Conservation (phyloP, 2,888 invertebrate genomes). For the Brachyopa scutellaris region DNA sequence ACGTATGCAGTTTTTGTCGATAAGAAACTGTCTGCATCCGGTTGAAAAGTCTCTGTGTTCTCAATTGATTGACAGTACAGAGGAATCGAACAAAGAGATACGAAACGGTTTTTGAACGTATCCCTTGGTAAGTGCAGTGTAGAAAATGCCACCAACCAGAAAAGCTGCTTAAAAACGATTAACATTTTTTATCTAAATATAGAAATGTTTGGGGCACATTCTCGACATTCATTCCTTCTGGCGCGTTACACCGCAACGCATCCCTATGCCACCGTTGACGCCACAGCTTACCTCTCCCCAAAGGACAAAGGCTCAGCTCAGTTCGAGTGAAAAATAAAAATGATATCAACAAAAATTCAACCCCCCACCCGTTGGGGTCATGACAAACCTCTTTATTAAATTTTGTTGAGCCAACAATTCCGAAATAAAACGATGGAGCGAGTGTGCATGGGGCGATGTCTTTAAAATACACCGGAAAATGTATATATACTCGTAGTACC, state of each 20-base stretch:
- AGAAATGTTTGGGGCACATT: slow-evolving; percentile 34
- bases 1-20: background rate
- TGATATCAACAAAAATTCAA: slow-evolving; percentile 25
- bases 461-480: background rate
- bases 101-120: no score
- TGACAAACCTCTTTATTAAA: slow-evolving; percentile 59
- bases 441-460: background rate
- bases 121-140: background rate
- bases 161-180: slow-evolving; percentile 53
- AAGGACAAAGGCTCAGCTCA: slow-evolving; percentile 7
- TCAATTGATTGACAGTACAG: slow-evolving; percentile 46
- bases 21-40: slow-evolving; percentile 11
- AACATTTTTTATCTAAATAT: slow-evolving; percentile 21
- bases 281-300: background rate
- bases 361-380: slow-evolving; percentile 2
- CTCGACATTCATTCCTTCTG: slow-evolving; percentile 3
- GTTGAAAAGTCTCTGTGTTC: slow-evolving; percentile 8
- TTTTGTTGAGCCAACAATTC: slow-evolving; percentile 52
- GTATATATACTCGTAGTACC: no score
- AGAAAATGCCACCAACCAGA: background rate
- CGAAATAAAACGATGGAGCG: background rate
- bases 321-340: slow-evolving; percentile 21
- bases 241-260: background rate
- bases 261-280: background rate
- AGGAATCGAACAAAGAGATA: background rate